A percentile compares a stretch with the other conserved stretches of the same genome.
These are phyloP conservation scores for Autographa pulchrina DNA, from an alignment of 2,888 invertebrate species.

Conservation along the genomic window DNA sequence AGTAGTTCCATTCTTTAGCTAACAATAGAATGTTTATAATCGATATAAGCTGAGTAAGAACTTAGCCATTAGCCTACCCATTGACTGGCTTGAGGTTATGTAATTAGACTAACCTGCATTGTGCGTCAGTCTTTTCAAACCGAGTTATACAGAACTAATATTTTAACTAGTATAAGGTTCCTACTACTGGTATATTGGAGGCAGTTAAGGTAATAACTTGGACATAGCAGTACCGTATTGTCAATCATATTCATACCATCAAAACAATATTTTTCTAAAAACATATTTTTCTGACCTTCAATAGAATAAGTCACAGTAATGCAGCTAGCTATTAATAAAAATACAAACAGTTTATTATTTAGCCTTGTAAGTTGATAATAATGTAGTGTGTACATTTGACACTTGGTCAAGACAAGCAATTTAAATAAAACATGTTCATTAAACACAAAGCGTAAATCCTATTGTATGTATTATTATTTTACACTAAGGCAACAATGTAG, in stretches of 20 bases:
- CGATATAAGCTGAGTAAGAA: background rate
- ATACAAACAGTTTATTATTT: too few species aligned
- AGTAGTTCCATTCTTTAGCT: background rate
- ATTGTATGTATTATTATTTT: background rate
- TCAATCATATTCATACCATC: too few species aligned
- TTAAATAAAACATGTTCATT: conserved; percentile 1
- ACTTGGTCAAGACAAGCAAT: background rate
- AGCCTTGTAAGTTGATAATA: too few species aligned
- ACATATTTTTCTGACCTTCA: too few species aligned
- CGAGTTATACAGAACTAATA: too few species aligned
- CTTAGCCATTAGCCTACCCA: background rate
- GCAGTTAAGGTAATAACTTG: too few species aligned
- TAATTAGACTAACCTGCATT: background rate
- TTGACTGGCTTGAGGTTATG: background rate
- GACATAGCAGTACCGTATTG: too few species aligned
- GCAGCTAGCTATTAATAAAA: too few species aligned
- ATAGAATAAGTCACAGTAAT: too few species aligned
- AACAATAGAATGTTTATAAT: background rate
- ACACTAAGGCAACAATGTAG: background rate
- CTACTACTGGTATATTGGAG: too few species aligned
- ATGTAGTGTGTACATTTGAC: background rate
- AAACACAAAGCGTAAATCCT: background rate
- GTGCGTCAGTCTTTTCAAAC: background rate
- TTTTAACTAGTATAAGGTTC: too few species aligned
- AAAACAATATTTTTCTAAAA: too few species aligned